Conservation (phyloP, 2,888 invertebrate species). For the Scotopteryx bipunctaria region DNA sequence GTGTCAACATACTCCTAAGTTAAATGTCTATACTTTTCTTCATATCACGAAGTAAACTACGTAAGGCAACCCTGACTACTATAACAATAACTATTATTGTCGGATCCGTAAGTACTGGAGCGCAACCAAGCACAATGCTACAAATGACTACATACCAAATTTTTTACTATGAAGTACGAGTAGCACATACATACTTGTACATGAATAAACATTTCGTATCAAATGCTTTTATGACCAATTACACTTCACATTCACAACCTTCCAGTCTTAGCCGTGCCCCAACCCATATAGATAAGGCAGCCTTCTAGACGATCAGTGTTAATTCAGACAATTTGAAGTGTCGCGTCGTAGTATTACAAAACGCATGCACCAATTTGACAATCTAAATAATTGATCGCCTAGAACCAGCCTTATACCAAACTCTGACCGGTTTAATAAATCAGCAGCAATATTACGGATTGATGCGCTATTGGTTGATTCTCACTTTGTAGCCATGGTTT, state of each 20-base stretch:
- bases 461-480: too few species aligned
- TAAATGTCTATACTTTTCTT: slow-evolving; percentile 24
- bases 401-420: not conserved
- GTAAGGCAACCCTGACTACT: slow-evolving; percentile 50
- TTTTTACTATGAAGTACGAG: not conserved
- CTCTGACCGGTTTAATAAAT: not conserved
- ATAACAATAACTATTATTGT: slow-evolving; percentile 32
- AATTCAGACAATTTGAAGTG: not conserved
- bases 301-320: too few species aligned
- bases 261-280: too few species aligned
- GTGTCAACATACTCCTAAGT: slow-evolving; percentile 9
- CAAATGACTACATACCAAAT: slow-evolving; percentile 1
- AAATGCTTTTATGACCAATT: not conserved
- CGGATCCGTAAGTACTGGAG: slow-evolving; percentile 16
- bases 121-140: slow-evolving; percentile 13
- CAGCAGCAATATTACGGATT: too few species aligned
- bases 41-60: slow-evolving; percentile 42
- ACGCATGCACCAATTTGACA: not conserved
- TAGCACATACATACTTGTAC: not conserved
- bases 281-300: too few species aligned
- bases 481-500: too few species aligned
- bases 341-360: not conserved
- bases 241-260: too few species aligned
- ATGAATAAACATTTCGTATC: not conserved
- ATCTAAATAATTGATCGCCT: not conserved